Base-by-base conservation (phyloP, 1,140 invertebrate species). In the Adoxophyes honmai region DNA sequence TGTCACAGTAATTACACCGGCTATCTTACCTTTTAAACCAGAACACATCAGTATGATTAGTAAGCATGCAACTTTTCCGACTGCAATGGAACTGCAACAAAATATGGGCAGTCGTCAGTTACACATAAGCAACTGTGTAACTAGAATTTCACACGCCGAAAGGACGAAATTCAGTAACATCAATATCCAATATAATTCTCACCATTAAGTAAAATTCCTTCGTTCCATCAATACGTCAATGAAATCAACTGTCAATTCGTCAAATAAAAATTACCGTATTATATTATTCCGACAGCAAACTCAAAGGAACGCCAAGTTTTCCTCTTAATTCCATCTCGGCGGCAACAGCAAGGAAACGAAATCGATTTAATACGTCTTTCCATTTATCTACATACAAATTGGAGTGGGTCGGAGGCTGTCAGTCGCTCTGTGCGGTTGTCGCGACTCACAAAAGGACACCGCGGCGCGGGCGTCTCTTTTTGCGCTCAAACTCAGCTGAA, bases 381-480 rank as follows among this genome's bases (percentile, higher is more conserved):
- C 62, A 72, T 68, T 79, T 77, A 81, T 81, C 78, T 79, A 67
- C 73, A 75, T 74, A 72, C 67, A 78, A 79, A 81, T 75, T 74
- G 64, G 62, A 69, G 58, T 51, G 63, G 54, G 37, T 42, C 44
- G 34, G 59, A 38, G 42, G 42, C 67, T 75, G 78, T 79, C 78
- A 73, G 64, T 59, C 57, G 66, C 67, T 71, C 72, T 67, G 66
- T 68, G 68, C 66, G 60, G 66, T 64, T 59, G 69, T 66, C 63
- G 56, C 52, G 52, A 10, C 6, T 66, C 60, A 79, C 76, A 81
- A 78, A 76, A 68, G 71, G 54, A 52, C 39, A 34, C 14, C 53
- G 15, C 14, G 52, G 48, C 54, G 39, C 9, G 38, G 13, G 55
- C 55, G 48, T 61, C 63, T 64, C 63, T 68, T 75, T 71, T 66